Conservation (phyloP, 2,797 vertebrate species). For the Hemibagrus guttatus region DNA sequence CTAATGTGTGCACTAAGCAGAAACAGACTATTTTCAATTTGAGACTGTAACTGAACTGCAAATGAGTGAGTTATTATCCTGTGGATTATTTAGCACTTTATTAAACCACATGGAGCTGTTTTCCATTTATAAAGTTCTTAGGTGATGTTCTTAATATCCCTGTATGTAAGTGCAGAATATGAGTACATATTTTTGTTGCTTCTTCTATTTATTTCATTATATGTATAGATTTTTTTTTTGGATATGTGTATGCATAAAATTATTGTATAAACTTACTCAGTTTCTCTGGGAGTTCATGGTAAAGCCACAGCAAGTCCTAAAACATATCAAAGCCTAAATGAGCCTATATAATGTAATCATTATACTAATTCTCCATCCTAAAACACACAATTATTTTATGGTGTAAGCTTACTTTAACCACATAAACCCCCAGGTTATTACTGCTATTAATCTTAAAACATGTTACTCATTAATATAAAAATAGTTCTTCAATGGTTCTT, state of each 20-base stretch:
- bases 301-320: neutral
- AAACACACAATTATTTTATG: neutral
- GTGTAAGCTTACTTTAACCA: neutral
- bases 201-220: neutral
- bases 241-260: neutral
- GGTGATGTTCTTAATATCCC: neutral
- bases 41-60: neutral
- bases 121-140: neutral
- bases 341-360: neutral
- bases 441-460: neutral
- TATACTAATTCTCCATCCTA: neutral
- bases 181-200: neutral
- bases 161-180: neutral
- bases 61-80: neutral
- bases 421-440: neutral
- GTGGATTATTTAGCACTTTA: neutral
- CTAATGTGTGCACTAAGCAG: neutral
- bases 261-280: neutral
- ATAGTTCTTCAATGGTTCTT: neutral
- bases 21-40: neutral
- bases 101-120: neutral
- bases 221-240: neutral
- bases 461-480: neutral
- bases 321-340: neutral
- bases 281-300: neutral